Percentiles rank a stretch among this genome's conserved stretches.
Conservation (phyloP, 2,797 vertebrate species). For the Kryptopterus vitreolus region DNA sequence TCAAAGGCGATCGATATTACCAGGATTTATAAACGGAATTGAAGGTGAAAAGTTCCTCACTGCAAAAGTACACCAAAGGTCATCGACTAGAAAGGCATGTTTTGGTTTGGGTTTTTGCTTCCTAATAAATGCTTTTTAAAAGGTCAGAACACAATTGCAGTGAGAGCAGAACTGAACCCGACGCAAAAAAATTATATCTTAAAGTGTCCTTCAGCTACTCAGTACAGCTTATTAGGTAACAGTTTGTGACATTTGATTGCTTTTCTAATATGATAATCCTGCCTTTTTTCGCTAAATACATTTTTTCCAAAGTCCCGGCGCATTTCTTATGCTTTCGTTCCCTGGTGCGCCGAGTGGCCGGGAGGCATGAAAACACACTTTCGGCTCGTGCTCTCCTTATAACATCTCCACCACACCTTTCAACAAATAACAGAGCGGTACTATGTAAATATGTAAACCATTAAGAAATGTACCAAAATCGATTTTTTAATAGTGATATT, state of each 20-base stretch:
- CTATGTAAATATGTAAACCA: neutral
- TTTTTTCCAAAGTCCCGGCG: neutral
- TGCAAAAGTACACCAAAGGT: neutral
- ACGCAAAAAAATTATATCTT: neutral
- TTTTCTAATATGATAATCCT: conserved; percentile 20
- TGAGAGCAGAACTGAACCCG: conserved; percentile 2
- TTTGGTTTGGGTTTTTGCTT: neutral
- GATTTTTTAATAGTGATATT: neutral
- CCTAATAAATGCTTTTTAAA: conserved; percentile 16
- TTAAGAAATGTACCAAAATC: neutral
- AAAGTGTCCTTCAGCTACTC: conserved; percentile 18
- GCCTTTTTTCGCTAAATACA: neutral
- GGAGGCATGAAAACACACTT: neutral
- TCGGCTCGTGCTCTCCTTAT: neutral
- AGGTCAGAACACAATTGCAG: conserved; percentile 7
- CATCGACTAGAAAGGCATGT: neutral
- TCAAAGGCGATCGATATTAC: neutral
- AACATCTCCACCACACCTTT: neutral
- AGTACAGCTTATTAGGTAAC: neutral
- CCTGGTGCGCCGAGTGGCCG: neutral
- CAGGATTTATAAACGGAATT: neutral
- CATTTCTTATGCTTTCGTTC: conserved; percentile 3
- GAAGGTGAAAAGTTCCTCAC: neutral
- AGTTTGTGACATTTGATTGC: conserved; percentile 18
- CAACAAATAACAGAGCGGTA: neutral